phyloP scores from a whole-genome alignment of 2,888 invertebrate genomes.

The Pachycephus smyrnensis region DNA sequence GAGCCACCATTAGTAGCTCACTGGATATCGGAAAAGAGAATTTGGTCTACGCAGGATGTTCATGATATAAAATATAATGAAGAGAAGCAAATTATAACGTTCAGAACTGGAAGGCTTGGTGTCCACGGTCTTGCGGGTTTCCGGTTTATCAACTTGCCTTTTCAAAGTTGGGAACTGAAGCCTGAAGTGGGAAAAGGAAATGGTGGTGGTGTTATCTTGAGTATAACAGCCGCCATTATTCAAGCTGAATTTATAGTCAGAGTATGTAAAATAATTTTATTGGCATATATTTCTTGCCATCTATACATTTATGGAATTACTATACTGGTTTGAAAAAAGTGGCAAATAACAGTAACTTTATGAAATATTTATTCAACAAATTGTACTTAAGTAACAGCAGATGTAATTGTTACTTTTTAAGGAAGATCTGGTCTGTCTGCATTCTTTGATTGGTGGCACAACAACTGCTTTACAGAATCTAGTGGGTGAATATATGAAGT shows the following conservation, averaged over 20 bases:
- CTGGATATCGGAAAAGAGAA: constrained; percentile 72
- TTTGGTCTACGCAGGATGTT: constrained; percentile 80
- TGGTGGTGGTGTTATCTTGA: constrained; percentile 64
- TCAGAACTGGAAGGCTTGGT: constrained; percentile 79
- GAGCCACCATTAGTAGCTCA: constrained; percentile 83
- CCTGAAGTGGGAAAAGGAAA: constrained; percentile 72
- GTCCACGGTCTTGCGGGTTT: constrained; percentile 76
- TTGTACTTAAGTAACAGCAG: too few species aligned
- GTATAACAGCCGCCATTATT: constrained; percentile 71
- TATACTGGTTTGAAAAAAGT: not conserved
- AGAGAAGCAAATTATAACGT: constrained; percentile 82
- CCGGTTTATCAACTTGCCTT: constrained; percentile 84
- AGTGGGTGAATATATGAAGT: constrained; percentile 72
- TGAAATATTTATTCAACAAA: not conserved
- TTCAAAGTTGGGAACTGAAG: constrained; percentile 87
- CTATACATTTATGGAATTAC: too few species aligned
- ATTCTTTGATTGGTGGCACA: constrained; percentile 68
- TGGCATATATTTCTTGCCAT: constrained; percentile 6
- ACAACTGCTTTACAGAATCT: constrained; percentile 73
- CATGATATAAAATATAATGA: constrained; percentile 88
- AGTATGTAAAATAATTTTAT: constrained; percentile 40
- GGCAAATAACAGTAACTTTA: not conserved
- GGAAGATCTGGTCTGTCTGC: constrained; percentile 66
- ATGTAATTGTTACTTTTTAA: constrained; percentile 35
- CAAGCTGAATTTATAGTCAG: constrained; percentile 71